Base-by-base conservation (phyloP, 1,140 invertebrate genomes). In the Danaus melanippus region DNA sequence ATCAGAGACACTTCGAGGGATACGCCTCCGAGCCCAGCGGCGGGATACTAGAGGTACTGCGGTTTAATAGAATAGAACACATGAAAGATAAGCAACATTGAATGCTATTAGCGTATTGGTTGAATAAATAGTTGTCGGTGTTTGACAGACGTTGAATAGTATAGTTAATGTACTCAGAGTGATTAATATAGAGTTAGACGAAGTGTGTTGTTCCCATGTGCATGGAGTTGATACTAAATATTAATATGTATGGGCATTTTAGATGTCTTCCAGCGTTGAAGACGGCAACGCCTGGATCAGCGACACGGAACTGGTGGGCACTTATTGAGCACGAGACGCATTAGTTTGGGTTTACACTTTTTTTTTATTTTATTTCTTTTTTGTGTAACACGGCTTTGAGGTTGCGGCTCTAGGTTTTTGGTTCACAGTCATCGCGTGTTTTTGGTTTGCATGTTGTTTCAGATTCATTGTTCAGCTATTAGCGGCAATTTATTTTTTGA, bases 21-120 rank as follows among this genome's bases (percentile, higher is more conserved):
- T 96, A 96, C 79, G 94, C 92, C 9, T 95, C 94, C 1, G 95
- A 96, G 86, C 95, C 94, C 46, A 87, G 79, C 67, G 87, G 62
- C 69, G 88, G 87, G 50, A 89, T 86, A 67, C 74, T 87, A 0
- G 85, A 87, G 74, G 87, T 88, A 50, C 15, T 6, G 15, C 32
- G 1, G 51, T 7, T n/a, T 10, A 43, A 46, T 9, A 12, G 46
- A 49, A 17, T 12, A 10, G 40, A 11, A 9, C 12, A 40, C 2
- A 8, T 57, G 43, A 40, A 11, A 46, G 6, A 9, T 32, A 12
- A 39, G 12, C 15, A 3, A n/a, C 46, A 42, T 43, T 32, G 12
- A 50, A 17, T n/a, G 10, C 8, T 50, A 42, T 8, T 42, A 21
- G 53, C n/a, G 5, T 41, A 50, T 15, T 42, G 46, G 21, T 43